Conservation (phyloP, 2,113 vertebrate genomes). For the Telmatochromis brichardi region DNA sequence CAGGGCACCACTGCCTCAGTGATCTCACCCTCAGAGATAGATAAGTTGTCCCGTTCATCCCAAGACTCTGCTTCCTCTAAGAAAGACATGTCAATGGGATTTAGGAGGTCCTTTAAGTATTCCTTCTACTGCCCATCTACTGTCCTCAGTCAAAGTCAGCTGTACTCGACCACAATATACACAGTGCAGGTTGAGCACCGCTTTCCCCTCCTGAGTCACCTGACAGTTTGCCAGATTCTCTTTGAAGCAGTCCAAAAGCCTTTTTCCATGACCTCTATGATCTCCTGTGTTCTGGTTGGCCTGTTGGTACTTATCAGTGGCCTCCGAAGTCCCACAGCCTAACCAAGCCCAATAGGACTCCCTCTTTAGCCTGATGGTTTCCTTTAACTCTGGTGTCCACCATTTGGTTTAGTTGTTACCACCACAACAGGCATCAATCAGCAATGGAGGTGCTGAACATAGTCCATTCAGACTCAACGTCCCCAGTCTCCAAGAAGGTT, state of each 20-base stretch:
- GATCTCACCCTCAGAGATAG: not conserved
- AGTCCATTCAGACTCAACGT: not conserved
- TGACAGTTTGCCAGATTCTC: not conserved
- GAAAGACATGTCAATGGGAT: not conserved
- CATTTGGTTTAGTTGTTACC: not conserved
- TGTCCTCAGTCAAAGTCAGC: not conserved
- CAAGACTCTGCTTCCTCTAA: not conserved
- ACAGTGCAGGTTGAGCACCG: not conserved
- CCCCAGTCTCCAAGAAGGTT: not conserved
- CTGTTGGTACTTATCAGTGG: not conserved
- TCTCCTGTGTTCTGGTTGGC: not conserved
- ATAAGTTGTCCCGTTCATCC: not conserved
- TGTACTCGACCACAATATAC: not conserved
- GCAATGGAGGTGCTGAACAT: not conserved
- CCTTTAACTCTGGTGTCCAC: not conserved
- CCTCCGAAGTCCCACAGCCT: not conserved
- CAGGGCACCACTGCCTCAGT: not conserved
- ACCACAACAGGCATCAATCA: not conserved
- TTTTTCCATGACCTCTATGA: not conserved
- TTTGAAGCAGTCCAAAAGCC: not conserved
- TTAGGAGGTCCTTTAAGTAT: not conserved
- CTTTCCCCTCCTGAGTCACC: not conserved
- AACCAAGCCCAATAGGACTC: not conserved
- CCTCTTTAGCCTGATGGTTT: not conserved
- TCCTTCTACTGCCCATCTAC: not conserved